These are phyloP conservation scores for Rhinolophus sinicus DNA, from an alignment of 2,113 vertebrate genomes.

Conservation along the genomic window DNA sequence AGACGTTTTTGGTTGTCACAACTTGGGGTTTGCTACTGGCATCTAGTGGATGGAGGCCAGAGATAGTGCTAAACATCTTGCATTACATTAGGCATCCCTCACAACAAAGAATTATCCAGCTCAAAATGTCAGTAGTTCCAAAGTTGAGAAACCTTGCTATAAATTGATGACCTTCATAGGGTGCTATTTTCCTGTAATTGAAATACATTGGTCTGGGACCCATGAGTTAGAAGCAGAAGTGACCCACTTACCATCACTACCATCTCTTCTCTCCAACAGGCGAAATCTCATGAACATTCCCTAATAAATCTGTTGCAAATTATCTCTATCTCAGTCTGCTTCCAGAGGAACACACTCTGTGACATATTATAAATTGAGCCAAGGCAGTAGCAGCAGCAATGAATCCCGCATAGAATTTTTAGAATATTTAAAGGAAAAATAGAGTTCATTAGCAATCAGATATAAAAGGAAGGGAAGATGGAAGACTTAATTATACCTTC, in stretches of 20 bases:
- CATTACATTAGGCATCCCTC: not conserved
- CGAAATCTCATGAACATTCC: not conserved
- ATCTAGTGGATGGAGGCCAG: not conserved
- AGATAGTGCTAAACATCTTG: not conserved
- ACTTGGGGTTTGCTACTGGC: not conserved
- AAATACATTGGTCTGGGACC: not conserved
- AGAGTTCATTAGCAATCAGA: not conserved
- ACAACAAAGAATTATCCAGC: not conserved
- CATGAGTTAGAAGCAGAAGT: not conserved
- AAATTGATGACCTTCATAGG: not conserved
- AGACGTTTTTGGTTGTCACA: not conserved
- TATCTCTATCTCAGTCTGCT: not conserved
- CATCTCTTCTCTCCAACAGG: not conserved
- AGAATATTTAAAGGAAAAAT: not conserved
- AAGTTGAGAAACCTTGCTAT: not conserved
- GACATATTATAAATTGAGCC: slow-evolving; percentile 25
- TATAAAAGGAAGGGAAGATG: slow-evolving; percentile 17
- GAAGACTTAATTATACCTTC: slow-evolving; percentile 30
- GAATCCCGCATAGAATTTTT: not conserved
- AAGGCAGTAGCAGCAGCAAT: not conserved
- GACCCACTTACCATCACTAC: not conserved
- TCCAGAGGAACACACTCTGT: not conserved
- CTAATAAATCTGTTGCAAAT: not conserved
- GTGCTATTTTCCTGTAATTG: not conserved
- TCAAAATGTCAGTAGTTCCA: not conserved